Conservation (phyloP, 1,140 invertebrate genomes). For the Macrobrachium nipponense region DNA sequence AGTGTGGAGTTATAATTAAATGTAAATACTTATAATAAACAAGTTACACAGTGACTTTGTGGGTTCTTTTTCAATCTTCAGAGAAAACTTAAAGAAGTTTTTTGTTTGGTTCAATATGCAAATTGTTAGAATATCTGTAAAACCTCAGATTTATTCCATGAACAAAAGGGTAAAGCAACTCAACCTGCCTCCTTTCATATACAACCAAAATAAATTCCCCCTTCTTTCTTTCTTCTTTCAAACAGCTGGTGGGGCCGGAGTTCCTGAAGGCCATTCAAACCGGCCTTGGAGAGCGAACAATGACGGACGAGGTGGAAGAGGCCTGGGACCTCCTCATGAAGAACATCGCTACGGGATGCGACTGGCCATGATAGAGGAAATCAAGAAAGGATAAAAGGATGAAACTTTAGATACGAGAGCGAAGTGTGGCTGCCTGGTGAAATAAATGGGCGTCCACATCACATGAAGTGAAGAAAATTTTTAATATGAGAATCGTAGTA, state of each 20-base stretch:
- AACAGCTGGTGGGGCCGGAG: slow-evolving; percentile 39
- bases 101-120: too few relatives aligned
- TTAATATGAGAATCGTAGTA: neutral
- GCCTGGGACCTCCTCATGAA: slow-evolving; percentile 41
- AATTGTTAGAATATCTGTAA: too few relatives aligned
- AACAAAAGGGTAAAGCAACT: too few relatives aligned
- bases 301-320: slow-evolving; percentile 37
- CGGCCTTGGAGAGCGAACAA: slow-evolving; percentile 32
- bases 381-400: neutral
- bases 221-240: neutral
- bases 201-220: neutral
- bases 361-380: slow-evolving; percentile 18
- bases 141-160: too few relatives aligned
- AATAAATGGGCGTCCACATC: neutral
- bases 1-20: too few relatives aligned
- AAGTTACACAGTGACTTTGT: too few relatives aligned
- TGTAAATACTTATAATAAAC: too few relatives aligned
- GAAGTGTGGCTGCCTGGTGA: neutral
- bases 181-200: too few relatives aligned
- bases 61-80: too few relatives aligned
- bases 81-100: too few relatives aligned
- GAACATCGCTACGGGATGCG: slow-evolving; percentile 46
- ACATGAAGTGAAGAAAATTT: neutral
- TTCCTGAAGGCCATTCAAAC: slow-evolving; percentile 43
- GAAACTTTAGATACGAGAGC: neutral